phyloP scores from a whole-genome alignment of 1,140 invertebrate species.

The Ips typographus region DNA sequence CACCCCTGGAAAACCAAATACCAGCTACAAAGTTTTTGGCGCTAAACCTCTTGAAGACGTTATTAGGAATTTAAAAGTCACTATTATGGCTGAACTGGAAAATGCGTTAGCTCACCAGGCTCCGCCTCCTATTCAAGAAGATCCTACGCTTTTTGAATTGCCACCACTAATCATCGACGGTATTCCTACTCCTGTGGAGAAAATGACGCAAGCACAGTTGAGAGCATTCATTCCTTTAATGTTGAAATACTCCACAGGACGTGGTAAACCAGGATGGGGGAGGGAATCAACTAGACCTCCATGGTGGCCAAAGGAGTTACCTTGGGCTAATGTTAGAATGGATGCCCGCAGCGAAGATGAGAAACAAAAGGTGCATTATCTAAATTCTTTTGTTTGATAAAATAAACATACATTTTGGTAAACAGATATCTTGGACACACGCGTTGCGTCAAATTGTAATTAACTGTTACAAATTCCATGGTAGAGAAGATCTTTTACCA shows the following conservation, averaged over 20 bases:
- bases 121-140: slow-evolving; percentile 86
- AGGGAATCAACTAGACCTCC: slow-evolving; percentile 90
- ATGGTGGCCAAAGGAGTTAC: slow-evolving; percentile 97
- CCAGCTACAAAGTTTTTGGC: slow-evolving; percentile 95
- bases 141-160: slow-evolving; percentile 90
- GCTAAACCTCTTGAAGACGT: slow-evolving; percentile 97
- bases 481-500: slow-evolving; percentile 91
- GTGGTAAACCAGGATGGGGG: slow-evolving; percentile 97
- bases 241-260: slow-evolving; percentile 95
- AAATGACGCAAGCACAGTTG: slow-evolving; percentile 98
- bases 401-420: not conserved
- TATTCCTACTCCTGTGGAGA: slow-evolving; percentile 96
- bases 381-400: not conserved
- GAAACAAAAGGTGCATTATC: slow-evolving; percentile 86
- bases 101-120: slow-evolving; percentile 79
- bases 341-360: slow-evolving; percentile 94
- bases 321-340: slow-evolving; percentile 97
- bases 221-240: slow-evolving; percentile 96
- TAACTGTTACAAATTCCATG: slow-evolving; percentile 98
- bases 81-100: slow-evolving; percentile 95
- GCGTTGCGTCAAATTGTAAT: slow-evolving; percentile 96
- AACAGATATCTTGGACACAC: slow-evolving; percentile 96
- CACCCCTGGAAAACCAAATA: slow-evolving; percentile 94
- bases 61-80: slow-evolving; percentile 82
- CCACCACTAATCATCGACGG: slow-evolving; percentile 95